Conservation (phyloP, 2,888 invertebrate genomes). For the Crepidodera aurea region DNA sequence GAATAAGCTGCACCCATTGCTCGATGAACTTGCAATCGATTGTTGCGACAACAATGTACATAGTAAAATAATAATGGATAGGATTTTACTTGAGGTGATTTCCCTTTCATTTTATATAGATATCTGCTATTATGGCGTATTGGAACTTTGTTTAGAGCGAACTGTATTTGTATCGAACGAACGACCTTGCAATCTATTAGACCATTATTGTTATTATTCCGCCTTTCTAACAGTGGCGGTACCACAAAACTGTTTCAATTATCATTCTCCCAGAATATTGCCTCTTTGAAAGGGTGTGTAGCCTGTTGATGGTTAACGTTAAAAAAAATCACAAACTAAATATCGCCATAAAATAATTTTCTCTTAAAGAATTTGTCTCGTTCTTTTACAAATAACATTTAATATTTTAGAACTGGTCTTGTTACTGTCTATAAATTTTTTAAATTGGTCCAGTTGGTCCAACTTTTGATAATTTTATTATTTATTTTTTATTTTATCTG, state of each 20-base stretch:
- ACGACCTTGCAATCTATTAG: constrained; percentile 43
- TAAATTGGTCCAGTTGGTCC: too few species aligned
- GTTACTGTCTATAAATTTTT: too few species aligned
- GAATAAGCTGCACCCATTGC: constrained; percentile 12
- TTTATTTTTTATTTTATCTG: too few species aligned
- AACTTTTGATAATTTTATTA: too few species aligned
- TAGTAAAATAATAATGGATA: neutral
- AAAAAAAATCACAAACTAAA: too few species aligned
- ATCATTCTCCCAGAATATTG: too few species aligned
- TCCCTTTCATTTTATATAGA: constrained; percentile 30
- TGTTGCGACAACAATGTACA: constrained; percentile 7
- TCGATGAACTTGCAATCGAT: constrained; percentile 7
- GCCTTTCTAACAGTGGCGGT: constrained; percentile 32
- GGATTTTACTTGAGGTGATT: constrained; percentile 17
- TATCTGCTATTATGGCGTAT: constrained; percentile 11
- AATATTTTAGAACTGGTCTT: too few species aligned
- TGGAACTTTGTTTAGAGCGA: constrained; percentile 25
- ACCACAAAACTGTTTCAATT: neutral
- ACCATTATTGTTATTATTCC: constrained; percentile 33
- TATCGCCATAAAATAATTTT: too few species aligned
- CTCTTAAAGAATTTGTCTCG: too few species aligned
- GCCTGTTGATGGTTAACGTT: too few species aligned
- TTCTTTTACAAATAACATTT: too few species aligned
- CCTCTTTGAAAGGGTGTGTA: too few species aligned
- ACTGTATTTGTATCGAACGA: constrained; percentile 31